A percentile compares a stretch with the other conserved stretches of the same genome.
These are phyloP conservation scores for Ephestia elutella DNA, from an alignment of 1,140 invertebrate species.

Conservation along the genomic window DNA sequence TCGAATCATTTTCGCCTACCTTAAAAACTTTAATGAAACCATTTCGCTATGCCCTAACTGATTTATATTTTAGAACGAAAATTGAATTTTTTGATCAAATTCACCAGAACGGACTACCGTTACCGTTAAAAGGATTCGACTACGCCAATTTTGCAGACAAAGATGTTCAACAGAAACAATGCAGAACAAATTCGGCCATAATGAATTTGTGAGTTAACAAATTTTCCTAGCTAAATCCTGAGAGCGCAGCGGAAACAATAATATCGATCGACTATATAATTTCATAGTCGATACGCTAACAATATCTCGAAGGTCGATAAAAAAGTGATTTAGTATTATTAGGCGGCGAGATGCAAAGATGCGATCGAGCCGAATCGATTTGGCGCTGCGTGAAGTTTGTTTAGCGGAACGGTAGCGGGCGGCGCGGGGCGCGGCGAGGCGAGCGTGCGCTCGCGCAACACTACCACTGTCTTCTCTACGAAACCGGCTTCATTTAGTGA, in stretches of 20 bases:
- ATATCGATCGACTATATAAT: slow-evolving; percentile 49
- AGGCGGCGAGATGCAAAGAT: slow-evolving; percentile 44
- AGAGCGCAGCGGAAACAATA: slow-evolving; percentile 54
- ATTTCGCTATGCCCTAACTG: slow-evolving; percentile 34
- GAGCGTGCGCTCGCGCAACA: slow-evolving; percentile 42
- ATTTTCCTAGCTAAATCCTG: slow-evolving; percentile 42
- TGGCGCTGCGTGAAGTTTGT: slow-evolving; percentile 65
- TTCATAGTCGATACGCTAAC: slow-evolving; percentile 66
- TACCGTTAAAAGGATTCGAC: slow-evolving; percentile 32
- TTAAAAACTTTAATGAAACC: slow-evolving; percentile 32
- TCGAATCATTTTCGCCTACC: not conserved
- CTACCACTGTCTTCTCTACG: slow-evolving; percentile 26
- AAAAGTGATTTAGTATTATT: slow-evolving; percentile 63
- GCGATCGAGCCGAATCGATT: slow-evolving; percentile 63
- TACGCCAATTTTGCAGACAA: slow-evolving; percentile 57
- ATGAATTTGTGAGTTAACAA: slow-evolving; percentile 55
- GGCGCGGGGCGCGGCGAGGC: slow-evolving; percentile 13
- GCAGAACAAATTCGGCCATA: slow-evolving; percentile 58
- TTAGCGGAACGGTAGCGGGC: slow-evolving; percentile 55
- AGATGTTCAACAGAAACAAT: slow-evolving; percentile 68
- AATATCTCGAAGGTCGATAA: slow-evolving; percentile 52
- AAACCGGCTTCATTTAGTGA: slow-evolving; percentile 41
- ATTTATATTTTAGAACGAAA: slow-evolving; percentile 27
- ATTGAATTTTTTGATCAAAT: slow-evolving; percentile 52
- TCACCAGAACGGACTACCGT: slow-evolving; percentile 43